Conservation (phyloP, 2,888 invertebrate genomes). For the Agrenia bidenticulata region DNA sequence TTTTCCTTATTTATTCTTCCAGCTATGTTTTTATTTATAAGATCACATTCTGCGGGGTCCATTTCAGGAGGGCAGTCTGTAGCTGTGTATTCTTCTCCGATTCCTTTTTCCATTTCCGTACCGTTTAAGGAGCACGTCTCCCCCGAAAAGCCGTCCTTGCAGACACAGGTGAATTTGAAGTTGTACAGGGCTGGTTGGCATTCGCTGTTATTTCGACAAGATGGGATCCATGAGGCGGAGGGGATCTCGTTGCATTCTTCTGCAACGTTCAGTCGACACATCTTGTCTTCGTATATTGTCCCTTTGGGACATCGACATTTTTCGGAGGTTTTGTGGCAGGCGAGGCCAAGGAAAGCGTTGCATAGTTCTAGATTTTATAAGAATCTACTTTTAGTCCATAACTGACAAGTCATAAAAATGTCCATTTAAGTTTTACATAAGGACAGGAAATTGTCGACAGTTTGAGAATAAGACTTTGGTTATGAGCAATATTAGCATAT, state of each 20-base stretch:
- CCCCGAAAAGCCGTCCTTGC: background rate
- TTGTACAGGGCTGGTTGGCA: constrained; percentile 9
- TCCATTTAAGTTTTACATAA: too few species aligned
- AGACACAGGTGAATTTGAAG: constrained; percentile 1
- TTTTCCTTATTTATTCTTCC: background rate
- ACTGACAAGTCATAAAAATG: too few species aligned
- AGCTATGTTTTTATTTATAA: background rate
- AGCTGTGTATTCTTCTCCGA: too few species aligned
- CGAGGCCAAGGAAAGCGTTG: constrained; percentile 24
- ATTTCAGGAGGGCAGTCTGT: too few species aligned
- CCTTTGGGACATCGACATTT: constrained; percentile 24
- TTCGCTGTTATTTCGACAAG: constrained; percentile 17
- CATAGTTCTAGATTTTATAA: constrained; percentile 19
- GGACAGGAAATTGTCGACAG: too few species aligned
- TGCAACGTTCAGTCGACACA: constrained; percentile 16
- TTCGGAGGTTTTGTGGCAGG: constrained; percentile 18
- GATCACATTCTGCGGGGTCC: too few species aligned
- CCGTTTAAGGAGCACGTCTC: background rate
- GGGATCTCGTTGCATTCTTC: constrained; percentile 26
- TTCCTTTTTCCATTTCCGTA: too few species aligned
- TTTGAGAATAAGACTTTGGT: too few species aligned
- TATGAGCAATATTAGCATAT: too few species aligned
- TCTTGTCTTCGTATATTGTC: constrained; percentile 17
- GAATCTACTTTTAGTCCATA: background rate
- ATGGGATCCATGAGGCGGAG: constrained; percentile 18